A percentile compares a stretch with the other conserved stretches of the same genome.
These are phyloP conservation scores for Thaleichthys pacificus DNA, from an alignment of 2,797 vertebrate genomes.

Conservation along the genomic window DNA sequence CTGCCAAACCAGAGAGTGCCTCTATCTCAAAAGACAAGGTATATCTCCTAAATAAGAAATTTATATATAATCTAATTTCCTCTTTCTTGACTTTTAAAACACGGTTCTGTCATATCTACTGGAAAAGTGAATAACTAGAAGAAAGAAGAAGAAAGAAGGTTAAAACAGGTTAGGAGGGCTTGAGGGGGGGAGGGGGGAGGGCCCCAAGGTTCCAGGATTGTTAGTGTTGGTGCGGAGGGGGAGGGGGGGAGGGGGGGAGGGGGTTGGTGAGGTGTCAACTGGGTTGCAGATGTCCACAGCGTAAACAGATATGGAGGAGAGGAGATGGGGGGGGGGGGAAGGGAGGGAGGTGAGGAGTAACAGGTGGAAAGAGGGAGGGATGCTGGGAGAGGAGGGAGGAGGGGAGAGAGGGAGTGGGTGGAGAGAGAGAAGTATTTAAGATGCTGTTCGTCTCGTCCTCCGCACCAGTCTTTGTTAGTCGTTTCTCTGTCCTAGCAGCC, in stretches of 20 bases:
- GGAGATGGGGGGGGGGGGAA: conserved; percentile 19
- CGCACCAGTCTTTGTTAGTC: conserved; percentile 48
- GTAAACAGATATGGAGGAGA: conserved; percentile 60
- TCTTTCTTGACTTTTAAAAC: too few relatives aligned
- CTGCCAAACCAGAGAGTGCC: too few relatives aligned
- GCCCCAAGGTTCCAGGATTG: background rate
- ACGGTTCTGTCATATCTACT: too few relatives aligned
- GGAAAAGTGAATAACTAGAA: too few relatives aligned
- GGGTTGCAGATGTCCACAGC: conserved; percentile 52
- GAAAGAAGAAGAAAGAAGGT: too few relatives aligned
- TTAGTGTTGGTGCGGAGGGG: conserved; percentile 2
- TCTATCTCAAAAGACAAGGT: too few relatives aligned
- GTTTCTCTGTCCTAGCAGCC: conserved; percentile 41
- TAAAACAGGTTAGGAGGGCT: too few relatives aligned
- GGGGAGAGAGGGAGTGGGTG: conserved; percentile 51
- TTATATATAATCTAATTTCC: too few relatives aligned
- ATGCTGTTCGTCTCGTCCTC: conserved; percentile 39
- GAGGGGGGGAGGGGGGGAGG: conserved; percentile 12
- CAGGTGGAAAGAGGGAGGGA: conserved; percentile 50
- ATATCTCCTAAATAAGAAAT: too few relatives aligned
- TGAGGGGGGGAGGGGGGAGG: conserved; percentile 10
- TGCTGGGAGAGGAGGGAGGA: conserved; percentile 29
- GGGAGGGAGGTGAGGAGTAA: conserved; percentile 35
- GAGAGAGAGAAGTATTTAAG: conserved; percentile 76
- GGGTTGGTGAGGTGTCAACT: conserved; percentile 21